Conservation (phyloP, 92 coral and sea anemone species). For the Epizoanthus rinbou region DNA sequence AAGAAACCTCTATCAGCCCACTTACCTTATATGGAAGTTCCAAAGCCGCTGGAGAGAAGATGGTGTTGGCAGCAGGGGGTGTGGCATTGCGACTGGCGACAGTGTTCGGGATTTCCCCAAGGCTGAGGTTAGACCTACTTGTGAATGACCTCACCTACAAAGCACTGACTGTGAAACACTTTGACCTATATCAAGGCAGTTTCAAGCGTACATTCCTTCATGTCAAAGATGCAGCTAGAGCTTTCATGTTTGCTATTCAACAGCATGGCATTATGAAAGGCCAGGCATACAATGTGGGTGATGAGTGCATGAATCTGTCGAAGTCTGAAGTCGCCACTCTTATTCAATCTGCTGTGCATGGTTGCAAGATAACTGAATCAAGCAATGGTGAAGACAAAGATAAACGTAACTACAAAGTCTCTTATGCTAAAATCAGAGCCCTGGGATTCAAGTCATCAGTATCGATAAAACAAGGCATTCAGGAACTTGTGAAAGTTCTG, state of each 20-base stretch:
- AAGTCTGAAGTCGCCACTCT: slow-evolving; percentile 80
- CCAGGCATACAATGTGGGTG: slow-evolving; percentile 89
- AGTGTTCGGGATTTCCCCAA: slow-evolving; percentile 90
- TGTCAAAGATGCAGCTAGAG: slow-evolving; percentile 91
- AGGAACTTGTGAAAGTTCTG: slow-evolving; percentile 77
- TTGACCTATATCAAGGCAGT: slow-evolving; percentile 92
- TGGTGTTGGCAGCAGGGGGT: slow-evolving; percentile 63
- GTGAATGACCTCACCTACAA: slow-evolving; percentile 90
- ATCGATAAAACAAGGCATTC: slow-evolving; percentile 74
- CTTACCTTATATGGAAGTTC: slow-evolving; percentile 89
- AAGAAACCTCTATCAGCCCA: slow-evolving; percentile 87
- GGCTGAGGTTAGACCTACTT: slow-evolving; percentile 87
- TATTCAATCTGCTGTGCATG: slow-evolving; percentile 74
- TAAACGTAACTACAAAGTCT: slow-evolving; percentile 86
- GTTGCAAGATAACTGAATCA: slow-evolving; percentile 80
- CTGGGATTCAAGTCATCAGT: slow-evolving; percentile 84
- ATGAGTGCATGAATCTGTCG: slow-evolving; percentile 91
- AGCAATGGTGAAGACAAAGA: slow-evolving; percentile 82
- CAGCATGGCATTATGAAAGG: slow-evolving; percentile 77
- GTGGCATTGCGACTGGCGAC: slow-evolving; percentile 93
- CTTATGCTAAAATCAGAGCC: slow-evolving; percentile 78
- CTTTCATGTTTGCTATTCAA: slow-evolving; percentile 86
- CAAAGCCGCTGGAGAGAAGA: slow-evolving; percentile 83
- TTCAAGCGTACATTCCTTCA: slow-evolving; percentile 93
- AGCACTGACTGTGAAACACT: slow-evolving; percentile 78